Evolutionary conservation across 2,113 vertebrate genomes (phyloP), one percentile per base, ranked within the genome.

Genomic region (Macquaria ambigua): DNA sequence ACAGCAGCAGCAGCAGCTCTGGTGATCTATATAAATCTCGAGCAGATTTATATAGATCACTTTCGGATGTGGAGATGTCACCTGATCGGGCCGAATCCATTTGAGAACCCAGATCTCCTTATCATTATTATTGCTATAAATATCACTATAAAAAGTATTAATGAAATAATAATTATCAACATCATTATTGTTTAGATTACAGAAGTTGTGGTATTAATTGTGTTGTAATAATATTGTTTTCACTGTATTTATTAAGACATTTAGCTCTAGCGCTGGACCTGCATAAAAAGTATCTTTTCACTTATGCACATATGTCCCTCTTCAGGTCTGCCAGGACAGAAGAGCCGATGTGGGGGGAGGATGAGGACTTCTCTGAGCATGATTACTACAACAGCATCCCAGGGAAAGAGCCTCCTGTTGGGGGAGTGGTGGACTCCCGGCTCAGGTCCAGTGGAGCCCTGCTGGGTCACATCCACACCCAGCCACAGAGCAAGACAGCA

Each of bases 371-470:
- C 0, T 84, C 89, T 0, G 97, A 97, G 8, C 98, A 98, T 0
- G 92, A 97, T 74, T 99, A 99, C 90, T 99, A 99, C 95, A 99
- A 99, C 95, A 99, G 98, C 93, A 97, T 99, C 88, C 98, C 98
- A 0, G 98, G 98, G 8, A 99, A 99, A 88, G 97, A 98, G 93
- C 98, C 98, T 0, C 98, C 98, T 0, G 93, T 85, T 0, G 98
- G 98, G 0, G 98, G 98, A 0, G 77, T 99, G 43, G 95, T 99
- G 70, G 98, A 99, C 91, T 97, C 97, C 23, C 95, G 98, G 28
- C 95, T 98, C 23, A 90, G 93, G 64, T 81, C 90, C 8, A 77
- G 83, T 25, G 67, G 80, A 41, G 73, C 89, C 16, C 14, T 90
- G 52, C 85, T 92, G 66, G 89, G 96, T 70, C 96, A 96, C 9